A percentile compares a stretch with the other conserved stretches of the same genome.
Evolutionary conservation across 2,113 vertebrate species (phyloP).

Genomic region (Pseudorasbora parva): DNA sequence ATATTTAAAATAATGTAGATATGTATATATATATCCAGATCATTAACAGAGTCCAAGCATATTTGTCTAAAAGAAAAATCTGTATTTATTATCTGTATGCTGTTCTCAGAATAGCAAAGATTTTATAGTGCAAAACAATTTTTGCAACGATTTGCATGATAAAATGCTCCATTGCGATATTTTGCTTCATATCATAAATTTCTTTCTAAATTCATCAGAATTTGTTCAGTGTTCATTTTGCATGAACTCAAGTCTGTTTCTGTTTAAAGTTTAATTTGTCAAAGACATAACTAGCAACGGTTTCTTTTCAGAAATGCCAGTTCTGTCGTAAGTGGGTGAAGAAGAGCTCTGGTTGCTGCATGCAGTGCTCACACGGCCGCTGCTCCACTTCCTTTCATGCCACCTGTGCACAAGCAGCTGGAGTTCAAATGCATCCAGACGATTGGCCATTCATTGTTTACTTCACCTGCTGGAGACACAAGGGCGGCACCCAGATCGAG

Average conservation of each 20-base stretch:
- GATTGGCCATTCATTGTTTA: slow-evolving; percentile 98
- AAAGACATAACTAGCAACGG: not conserved
- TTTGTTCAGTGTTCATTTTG: not conserved
- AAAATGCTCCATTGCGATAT: not conserved
- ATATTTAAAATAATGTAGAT: too few relatives aligned
- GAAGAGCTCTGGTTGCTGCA: slow-evolving; percentile 88
- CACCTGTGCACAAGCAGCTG: slow-evolving; percentile 94
- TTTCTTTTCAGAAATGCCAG: slow-evolving; percentile 84
- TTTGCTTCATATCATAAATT: not conserved
- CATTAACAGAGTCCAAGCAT: too few relatives aligned
- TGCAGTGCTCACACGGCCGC: slow-evolving; percentile 96
- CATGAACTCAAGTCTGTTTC: not conserved
- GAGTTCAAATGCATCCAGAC: slow-evolving; percentile 94
- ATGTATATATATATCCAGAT: too few relatives aligned
- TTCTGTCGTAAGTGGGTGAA: slow-evolving; percentile 94
- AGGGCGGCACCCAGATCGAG: slow-evolving; percentile 81
- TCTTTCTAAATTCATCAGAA: too few relatives aligned
- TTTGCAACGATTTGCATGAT: not conserved
- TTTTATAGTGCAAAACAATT: not conserved
- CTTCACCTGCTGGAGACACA: slow-evolving; percentile 94
- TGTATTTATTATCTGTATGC: too few relatives aligned
- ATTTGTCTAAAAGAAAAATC: too few relatives aligned
- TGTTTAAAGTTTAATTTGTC: not conserved
- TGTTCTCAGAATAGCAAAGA: not conserved
- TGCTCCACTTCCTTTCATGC: slow-evolving; percentile 97